These are phyloP conservation scores for Edolisoma coerulescens DNA, from an alignment of 2,113 vertebrate genomes.

Conservation along the genomic window DNA sequence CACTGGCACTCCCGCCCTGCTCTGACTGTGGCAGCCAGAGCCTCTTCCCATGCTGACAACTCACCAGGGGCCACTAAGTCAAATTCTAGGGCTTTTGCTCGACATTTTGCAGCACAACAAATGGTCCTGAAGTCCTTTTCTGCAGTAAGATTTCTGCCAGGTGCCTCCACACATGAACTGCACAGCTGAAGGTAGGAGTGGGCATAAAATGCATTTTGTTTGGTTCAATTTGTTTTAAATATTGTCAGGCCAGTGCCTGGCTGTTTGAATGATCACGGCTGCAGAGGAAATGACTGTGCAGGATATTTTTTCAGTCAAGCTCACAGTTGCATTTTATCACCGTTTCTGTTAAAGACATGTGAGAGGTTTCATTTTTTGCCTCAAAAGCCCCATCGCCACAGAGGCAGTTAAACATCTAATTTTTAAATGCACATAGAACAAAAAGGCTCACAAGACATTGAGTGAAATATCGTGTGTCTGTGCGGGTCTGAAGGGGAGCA, in stretches of 20 bases:
- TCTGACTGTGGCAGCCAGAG: neutral
- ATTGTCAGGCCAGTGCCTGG: neutral
- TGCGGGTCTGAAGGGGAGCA: neutral
- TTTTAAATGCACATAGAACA: neutral
- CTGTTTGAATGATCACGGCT: neutral
- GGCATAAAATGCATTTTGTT: neutral
- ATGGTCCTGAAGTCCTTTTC: neutral
- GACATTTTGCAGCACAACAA: neutral
- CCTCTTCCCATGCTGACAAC: neutral
- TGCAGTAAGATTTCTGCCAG: neutral
- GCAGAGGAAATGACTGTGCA: neutral
- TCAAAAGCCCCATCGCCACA: neutral
- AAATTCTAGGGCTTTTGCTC: neutral
- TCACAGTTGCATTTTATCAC: conserved; percentile 1
- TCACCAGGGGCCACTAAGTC: neutral
- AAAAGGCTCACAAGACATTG: neutral
- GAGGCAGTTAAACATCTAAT: neutral
- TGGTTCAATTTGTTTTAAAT: neutral
- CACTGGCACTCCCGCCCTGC: rapidly evolving
- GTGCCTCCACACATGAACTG: neutral
- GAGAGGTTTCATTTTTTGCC: neutral
- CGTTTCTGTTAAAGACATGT: neutral
- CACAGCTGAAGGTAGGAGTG: neutral
- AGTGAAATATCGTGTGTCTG: neutral
- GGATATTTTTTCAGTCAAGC: neutral